Evolutionary conservation across 1,140 invertebrate species (phyloP), one percentile per base, ranked within the genome.

Genomic region (Araneus ventricosus): DNA sequence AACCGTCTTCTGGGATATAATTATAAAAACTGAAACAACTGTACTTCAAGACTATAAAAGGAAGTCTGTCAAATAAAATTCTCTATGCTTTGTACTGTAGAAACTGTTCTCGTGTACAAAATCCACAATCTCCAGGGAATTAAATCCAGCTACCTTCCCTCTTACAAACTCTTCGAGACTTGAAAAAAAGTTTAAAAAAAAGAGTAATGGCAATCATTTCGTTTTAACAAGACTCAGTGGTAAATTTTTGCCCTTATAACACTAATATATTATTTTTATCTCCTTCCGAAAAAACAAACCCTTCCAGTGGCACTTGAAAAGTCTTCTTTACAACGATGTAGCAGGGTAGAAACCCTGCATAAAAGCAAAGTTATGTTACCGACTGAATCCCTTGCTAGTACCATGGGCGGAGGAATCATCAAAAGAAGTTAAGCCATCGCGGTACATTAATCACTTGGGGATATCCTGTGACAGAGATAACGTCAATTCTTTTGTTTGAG

Each of bases 281-380:
- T 41, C 52, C 87, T 22, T 37, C 70, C 34, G 70, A 27, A 75
- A 63, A 79, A 70, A 67, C n/a, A 27, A 89, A 70, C 34, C 39
- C 37, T 57, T 80, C 70, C 27, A n/a, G 30, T 4, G 79, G 80
- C n/a, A 91, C 89, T 84, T 41, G 34, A 84, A 82, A 70, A 39
- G 59, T 82, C 45, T 91, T 63, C 34, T 84, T 91, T 84, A 39
- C 34, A 91, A 24, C 41, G 37, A 63, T 27, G 63, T 24, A 89
- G 41, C 70, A 27, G 88, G 7, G 30, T 89, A 37, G 34, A 34
- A 80, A 67, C 37, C 67, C 75, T 82, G 59, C 89, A 91, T 91
- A 91, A 91, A 84, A 91, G 89, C 79, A 91, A 91, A 91, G 89
- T 91, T 82, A 91, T 91, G 89, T 91, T 82, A 67, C 67, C 37